Conservation (phyloP, 2,888 invertebrate species). For the Drosophila silvestris region DNA sequence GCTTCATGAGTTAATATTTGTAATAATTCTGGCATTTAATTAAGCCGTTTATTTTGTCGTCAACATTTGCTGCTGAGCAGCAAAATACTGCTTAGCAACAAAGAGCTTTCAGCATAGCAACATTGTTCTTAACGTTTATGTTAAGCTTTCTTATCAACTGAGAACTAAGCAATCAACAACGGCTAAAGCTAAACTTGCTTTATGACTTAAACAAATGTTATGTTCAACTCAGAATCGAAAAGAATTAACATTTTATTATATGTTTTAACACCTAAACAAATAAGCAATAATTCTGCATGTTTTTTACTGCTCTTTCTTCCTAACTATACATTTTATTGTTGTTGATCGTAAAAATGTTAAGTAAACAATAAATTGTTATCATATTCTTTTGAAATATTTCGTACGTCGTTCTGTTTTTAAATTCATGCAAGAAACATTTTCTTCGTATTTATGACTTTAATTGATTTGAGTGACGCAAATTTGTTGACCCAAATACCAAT, state of each 20-base stretch:
- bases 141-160: constrained; percentile 69
- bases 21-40: constrained; percentile 38
- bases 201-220: not conserved
- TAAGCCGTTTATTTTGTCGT: constrained; percentile 16
- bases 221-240: not conserved
- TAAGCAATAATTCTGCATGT: not conserved
- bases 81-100: constrained; percentile 41
- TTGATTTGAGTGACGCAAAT: constrained; percentile 54
- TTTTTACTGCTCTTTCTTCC: not conserved
- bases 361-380: constrained; percentile 24
- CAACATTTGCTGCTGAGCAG: constrained; percentile 23
- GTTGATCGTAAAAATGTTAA: constrained; percentile 19
- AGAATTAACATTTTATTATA: not conserved
- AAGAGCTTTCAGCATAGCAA: constrained; percentile 50
- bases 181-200: not conserved
- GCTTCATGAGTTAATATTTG: constrained; percentile 60
- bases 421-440: constrained; percentile 11
- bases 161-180: not conserved
- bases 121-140: constrained; percentile 11
- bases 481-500: constrained; percentile 71
- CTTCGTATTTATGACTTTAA: constrained; percentile 58
- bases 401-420: not conserved
- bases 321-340: constrained; percentile 2
- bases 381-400: constrained; percentile 5
- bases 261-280: not conserved